Evolutionary conservation across 2,888 invertebrate species (phyloP), one percentile per base, ranked within the genome.

Genomic region (Isoperla grammatica): DNA sequence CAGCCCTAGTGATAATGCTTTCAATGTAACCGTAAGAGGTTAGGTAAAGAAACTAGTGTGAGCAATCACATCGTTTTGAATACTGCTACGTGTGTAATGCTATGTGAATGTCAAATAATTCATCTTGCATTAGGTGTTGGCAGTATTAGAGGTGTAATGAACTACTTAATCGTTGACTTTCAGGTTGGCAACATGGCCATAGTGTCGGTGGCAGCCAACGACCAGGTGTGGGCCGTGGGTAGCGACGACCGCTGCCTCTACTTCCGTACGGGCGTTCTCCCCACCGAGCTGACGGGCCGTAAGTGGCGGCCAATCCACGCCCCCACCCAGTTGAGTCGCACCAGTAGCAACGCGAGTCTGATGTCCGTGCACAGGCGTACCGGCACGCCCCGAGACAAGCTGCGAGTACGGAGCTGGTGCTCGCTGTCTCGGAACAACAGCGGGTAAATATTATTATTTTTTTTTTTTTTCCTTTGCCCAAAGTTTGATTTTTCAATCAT

Each of bases 201-300:
- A 70, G 80, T 95, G 49, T 88, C 91, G n/a, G 88, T 94, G 59
- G 87, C 92, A 35, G 81, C 85, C 12, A 90, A 90, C 75, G 93
- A 95, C 76, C 94, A 95, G 80, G 86, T 89, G 9, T 92, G 91
- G 81, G 93, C 87, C 11, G 84, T 94, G 66, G 92, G 93, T 5
- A 83, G 85, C 46, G 84, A 87, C 64, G 93, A 94, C 74, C 84
- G 92, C 62, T 80, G 85, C 65, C 80, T 92, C 60, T 93, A 91
- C 73, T 87, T 87, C 75, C 79, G 94, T 57, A 85, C 84, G 67
- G 90, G 90, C 20, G 86, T 92, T 4, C 83, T 83, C 22, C 74
- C 81, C 11, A 80, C 85, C 6, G 89, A 90, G 75, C 79, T 88
- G 64, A 90, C 91, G 15, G 95, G 95, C 0, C 91, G 92, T 73